These are phyloP conservation scores for Pterois miles DNA, from an alignment of 2,797 vertebrate species.

Conservation along the genomic window DNA sequence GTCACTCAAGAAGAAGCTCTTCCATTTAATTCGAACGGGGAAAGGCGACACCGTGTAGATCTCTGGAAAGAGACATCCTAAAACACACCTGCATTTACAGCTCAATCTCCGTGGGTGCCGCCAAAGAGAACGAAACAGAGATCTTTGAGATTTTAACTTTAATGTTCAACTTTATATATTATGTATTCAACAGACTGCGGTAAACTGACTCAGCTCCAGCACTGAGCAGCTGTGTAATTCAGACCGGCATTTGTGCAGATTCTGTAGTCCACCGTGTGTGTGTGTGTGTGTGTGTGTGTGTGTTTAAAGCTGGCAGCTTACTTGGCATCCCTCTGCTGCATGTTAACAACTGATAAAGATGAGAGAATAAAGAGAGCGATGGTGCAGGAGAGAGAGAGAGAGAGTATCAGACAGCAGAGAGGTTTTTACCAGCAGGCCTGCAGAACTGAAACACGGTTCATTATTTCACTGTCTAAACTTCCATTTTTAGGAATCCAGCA, in stretches of 20 bases:
- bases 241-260: neutral
- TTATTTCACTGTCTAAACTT: conserved; percentile 18
- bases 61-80: too few relatives aligned
- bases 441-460: conserved; percentile 5
- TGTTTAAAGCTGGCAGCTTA: conserved; percentile 29
- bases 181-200: conserved; percentile 14
- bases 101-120: neutral
- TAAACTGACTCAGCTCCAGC: conserved; percentile 11
- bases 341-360: conserved; percentile 63
- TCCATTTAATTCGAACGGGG: too few relatives aligned
- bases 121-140: neutral
- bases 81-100: neutral
- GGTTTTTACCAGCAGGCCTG: conserved; percentile 10
- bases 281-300: conserved; percentile 21
- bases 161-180: neutral
- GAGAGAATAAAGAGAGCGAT: conserved; percentile 34
- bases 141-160: neutral
- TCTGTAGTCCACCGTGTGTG: neutral
- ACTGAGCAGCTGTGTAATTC: conserved; percentile 3
- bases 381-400: conserved; percentile 12
- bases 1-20: too few relatives aligned
- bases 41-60: too few relatives aligned
- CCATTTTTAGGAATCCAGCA: neutral
- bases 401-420: neutral
- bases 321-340: conserved; percentile 50